Base-by-base conservation (phyloP, 2,113 vertebrate genomes). In the Chionis minor region DNA sequence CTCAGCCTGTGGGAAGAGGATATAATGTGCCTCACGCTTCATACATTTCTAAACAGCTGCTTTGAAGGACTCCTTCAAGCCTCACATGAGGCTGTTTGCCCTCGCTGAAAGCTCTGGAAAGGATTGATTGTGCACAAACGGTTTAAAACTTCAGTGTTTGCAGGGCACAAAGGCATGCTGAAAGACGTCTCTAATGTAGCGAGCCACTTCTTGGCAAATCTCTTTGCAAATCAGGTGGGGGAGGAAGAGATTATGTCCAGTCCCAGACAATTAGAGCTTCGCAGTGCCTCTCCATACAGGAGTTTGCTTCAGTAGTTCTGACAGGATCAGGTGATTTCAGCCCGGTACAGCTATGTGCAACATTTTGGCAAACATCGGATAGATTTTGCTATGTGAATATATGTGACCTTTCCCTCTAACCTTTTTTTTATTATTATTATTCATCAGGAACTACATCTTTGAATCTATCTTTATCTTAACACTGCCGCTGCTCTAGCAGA, bases 1-100 rank as follows among this genome's bases (percentile, higher is more conserved):
- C 55, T 79, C 61, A 55, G 84, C 61, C 90, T 91, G 93, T 96
- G 92, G 93, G 92, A 97, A 96, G 85, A 92, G 74, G 86, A 82
- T 88, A 88, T 70, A 82, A 94, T 71, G 63, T 83, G 84, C 42
- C 81, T 93, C 81, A 70, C 51, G 70, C 81, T 95, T 81, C 81
- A 77, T 8, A 58, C n/a, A 33, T 90, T 87, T 92, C 78, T 90
- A 38, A 95, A 80, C 95, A 96, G 93, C 91, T 96, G 91, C 87
- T 93, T 80, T 62, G 82, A 92, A 87, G 87, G 71, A 40, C 71
- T 90, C 70, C 74, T 75, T 42, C 58, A 47, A 77, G 40, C 63
- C 58, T 79, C 69, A 69, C 72, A 79, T 32, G 45, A 73, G 71
- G 62, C 45, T 42, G 8, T 56, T 81, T 80, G 66, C 75, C 74